Evolutionary conservation across 2,113 vertebrate genomes (phyloP), one percentile per base, ranked within the genome.

Genomic region (Hucho hucho): DNA sequence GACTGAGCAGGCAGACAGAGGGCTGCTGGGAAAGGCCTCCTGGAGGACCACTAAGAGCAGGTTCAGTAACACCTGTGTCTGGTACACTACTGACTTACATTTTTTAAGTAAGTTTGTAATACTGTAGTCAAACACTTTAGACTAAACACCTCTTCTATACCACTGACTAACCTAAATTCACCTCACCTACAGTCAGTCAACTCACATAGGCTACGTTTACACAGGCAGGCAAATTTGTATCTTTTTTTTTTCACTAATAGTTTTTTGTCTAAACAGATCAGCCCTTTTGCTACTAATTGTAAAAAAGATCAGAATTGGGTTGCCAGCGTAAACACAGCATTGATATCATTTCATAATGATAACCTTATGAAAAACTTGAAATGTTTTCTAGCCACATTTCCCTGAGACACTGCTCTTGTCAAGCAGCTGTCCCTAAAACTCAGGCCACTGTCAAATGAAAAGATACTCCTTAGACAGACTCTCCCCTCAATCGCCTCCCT

Each of bases 401-500:
- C 37, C 37, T 43, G 37, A 43, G 37, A 11, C 37, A 43, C 16
- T 1, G 3, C n/a, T 61, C 7, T 43, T 11, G 20, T 61, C 58
- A n/a, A 61, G 58, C 6, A n/a, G 58, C 58, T 16, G 49, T 16
- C 49, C 49, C 12, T 61, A 24, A 61, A 16, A 22, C 49, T 18
- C 16, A 53, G 16, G 58, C 53, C 13, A 56, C 53, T 56, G 16
- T 56, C 53, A 20, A 56, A 56, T 56, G 14, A 18, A 6, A 43
- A 56, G 53, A 61, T n/a, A 61, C 58, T 61, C 6, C n/a, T 18
- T 14, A 53, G 49, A 61, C 5, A n/a, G 9, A 43, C 9, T 43
- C 25, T 80, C 76, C 71, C 13, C 82, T 53, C 69, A 68, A 82
- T 79, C 68, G 79, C 80, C 74, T 73, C 0, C 22, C 47, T 9